A percentile compares a stretch with the other conserved stretches of the same genome.
These are phyloP conservation scores for Clarias gariepinus DNA, from an alignment of 2,113 vertebrate species.

Conservation along the genomic window DNA sequence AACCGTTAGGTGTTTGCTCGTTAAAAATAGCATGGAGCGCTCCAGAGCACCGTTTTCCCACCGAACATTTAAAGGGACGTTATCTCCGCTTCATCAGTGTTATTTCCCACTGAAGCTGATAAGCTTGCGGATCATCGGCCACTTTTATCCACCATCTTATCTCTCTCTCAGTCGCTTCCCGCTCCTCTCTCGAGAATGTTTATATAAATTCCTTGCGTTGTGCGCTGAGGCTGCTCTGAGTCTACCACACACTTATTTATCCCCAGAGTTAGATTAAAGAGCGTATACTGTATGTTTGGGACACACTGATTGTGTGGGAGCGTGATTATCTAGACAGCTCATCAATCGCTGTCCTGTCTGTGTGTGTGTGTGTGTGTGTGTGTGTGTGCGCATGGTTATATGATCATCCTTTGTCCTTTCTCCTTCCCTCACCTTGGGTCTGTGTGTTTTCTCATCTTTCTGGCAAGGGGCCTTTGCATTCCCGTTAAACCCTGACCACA, in stretches of 20 bases:
- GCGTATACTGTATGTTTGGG: neutral
- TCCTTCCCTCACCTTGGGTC: slow-evolving; percentile 16
- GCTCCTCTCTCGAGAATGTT: neutral
- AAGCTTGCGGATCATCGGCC: slow-evolving; percentile 13
- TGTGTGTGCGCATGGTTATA: neutral
- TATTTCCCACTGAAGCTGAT: slow-evolving; percentile 5
- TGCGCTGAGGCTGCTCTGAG: neutral
- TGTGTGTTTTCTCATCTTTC: neutral
- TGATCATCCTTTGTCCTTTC: neutral
- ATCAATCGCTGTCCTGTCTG: neutral
- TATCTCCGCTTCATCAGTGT: slow-evolving; percentile 18
- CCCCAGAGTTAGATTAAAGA: neutral
- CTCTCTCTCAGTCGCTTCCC: neutral
- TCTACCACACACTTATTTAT: neutral
- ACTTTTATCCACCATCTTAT: slow-evolving; percentile 16
- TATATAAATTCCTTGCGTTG: neutral
- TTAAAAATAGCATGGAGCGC: neutral
- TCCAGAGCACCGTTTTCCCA: neutral
- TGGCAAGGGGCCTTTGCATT: slow-evolving; percentile 2
- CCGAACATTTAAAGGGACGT: slow-evolving; percentile 6
- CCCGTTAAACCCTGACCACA: slow-evolving; percentile 40
- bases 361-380: slow-evolving; percentile 30
- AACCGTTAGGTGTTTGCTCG: neutral
- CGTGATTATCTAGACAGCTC: neutral
- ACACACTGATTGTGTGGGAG: neutral